Evolutionary conservation across 2,113 vertebrate genomes (phyloP).

Genomic region (Daphoenositta chrysoptera): DNA sequence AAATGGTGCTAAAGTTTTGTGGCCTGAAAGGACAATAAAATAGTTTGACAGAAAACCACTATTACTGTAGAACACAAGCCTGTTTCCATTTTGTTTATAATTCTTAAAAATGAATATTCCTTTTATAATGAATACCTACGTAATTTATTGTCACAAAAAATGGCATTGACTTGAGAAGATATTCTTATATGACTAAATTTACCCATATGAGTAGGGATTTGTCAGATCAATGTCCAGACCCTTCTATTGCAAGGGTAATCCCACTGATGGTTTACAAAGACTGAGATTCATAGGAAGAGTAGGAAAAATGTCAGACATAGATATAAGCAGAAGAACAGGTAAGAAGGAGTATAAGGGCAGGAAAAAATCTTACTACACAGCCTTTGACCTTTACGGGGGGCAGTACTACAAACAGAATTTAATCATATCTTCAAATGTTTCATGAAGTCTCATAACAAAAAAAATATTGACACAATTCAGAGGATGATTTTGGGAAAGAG

Average conservation of each 20-base stretch:
- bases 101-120: neutral
- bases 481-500: neutral
- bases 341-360: neutral
- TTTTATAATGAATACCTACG: neutral
- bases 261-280: neutral
- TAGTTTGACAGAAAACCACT: slow-evolving; percentile 32
- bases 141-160: neutral
- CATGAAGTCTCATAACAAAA: neutral
- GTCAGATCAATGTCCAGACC: neutral
- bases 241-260: neutral
- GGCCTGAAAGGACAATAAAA: slow-evolving; percentile 62
- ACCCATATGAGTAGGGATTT: neutral
- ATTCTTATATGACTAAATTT: neutral
- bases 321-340: neutral
- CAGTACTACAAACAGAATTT: neutral
- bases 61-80: neutral
- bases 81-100: neutral
- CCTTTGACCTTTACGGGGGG: neutral
- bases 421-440: neutral
- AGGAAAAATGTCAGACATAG: neutral
- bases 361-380: neutral
- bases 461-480: neutral
- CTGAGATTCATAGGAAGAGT: neutral
- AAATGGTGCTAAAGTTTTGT: slow-evolving; percentile 66
- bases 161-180: rapidly evolving